Percentiles rank a stretch among this genome's conserved stretches.
These are phyloP conservation scores for Heloderma charlesbogerti DNA, from an alignment of 2,113 vertebrate genomes.

Conservation along the genomic window DNA sequence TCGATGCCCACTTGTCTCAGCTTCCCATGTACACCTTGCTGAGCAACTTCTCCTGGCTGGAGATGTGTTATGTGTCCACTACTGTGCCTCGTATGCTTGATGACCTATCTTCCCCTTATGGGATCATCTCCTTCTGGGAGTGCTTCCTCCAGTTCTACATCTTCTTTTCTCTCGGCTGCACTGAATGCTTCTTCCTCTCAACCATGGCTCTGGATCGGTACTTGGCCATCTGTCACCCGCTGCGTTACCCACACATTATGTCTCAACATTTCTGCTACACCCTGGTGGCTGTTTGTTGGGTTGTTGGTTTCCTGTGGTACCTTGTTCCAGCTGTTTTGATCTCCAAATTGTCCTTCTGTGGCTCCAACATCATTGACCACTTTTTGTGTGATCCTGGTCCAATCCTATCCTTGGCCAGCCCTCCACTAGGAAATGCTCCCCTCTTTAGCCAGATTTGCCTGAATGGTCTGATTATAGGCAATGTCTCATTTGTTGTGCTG, in stretches of 20 bases:
- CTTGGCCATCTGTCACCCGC: too few species aligned
- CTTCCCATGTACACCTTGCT: constrained; percentile 60
- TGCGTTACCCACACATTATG: background rate
- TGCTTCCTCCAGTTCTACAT: too few species aligned
- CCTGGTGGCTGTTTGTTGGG: constrained; percentile 1
- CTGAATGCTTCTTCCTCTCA: too few species aligned
- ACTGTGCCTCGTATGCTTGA: constrained; percentile 50
- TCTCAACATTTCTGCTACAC: constrained; percentile 2
- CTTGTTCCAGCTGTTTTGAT: background rate
- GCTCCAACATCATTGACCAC: background rate
- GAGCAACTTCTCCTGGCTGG: constrained; percentile 53
- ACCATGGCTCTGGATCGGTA: too few species aligned
- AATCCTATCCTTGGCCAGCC: constrained; percentile 6
- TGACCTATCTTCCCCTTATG: constrained; percentile 53
- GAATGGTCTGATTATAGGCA: background rate
- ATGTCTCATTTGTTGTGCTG: background rate
- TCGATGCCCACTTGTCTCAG: constrained; percentile 42
- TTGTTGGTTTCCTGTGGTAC: constrained; percentile 8
- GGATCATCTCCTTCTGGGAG: constrained; percentile 5
- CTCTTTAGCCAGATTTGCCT: background rate
- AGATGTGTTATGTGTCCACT: constrained; percentile 52
- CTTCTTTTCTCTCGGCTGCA: too few species aligned
- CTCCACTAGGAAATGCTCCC: background rate
- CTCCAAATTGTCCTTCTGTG: constrained; percentile 14
- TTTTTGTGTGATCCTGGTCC: constrained; percentile 11